Percentiles rank a stretch among this genome's conserved stretches.
Conservation (phyloP, 23 tunicate genomes). For the Phallusia fumigata region DNA sequence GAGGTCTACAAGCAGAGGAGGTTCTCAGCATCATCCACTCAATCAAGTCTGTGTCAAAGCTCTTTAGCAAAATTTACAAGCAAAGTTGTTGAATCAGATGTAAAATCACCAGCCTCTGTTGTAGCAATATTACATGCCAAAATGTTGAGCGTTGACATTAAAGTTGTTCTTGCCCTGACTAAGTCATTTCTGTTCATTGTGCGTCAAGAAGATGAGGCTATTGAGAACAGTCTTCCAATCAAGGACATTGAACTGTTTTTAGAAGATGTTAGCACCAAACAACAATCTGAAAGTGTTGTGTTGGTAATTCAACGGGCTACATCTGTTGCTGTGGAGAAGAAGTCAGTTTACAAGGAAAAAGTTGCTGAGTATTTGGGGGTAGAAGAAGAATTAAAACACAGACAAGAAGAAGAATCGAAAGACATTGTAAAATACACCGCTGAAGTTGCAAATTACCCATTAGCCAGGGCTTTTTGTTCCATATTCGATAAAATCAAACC, state of each 20-base stretch:
- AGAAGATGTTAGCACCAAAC: background rate
- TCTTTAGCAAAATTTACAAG: slow-evolving; percentile 33
- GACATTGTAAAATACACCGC: slow-evolving; percentile 43
- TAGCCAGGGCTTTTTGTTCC: slow-evolving; percentile 29
- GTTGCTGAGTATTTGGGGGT: slow-evolving; percentile 66
- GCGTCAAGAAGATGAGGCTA: slow-evolving; percentile 45
- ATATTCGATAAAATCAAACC: slow-evolving; percentile 20
- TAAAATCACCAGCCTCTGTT: background rate
- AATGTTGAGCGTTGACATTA: slow-evolving; percentile 27
- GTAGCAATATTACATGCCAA: slow-evolving; percentile 18
- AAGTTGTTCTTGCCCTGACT: slow-evolving; percentile 23
- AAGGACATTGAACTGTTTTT: slow-evolving; percentile 36
- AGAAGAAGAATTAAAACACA: background rate
- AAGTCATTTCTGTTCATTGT: slow-evolving; percentile 19
- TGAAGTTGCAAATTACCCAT: background rate
- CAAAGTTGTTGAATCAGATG: slow-evolving; percentile 26
- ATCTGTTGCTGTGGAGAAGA: background rate
- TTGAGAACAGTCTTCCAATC: slow-evolving; percentile 33
- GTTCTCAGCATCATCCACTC: slow-evolving; percentile 22
- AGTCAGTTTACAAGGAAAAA: slow-evolving; percentile 36
- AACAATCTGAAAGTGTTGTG: background rate
- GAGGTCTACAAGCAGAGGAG: slow-evolving; percentile 30
- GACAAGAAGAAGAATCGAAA: background rate
- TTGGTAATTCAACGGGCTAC: slow-evolving; percentile 1
- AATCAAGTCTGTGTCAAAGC: slow-evolving; percentile 20